A percentile compares a stretch with the other conserved stretches of the same genome.
Evolutionary conservation across 2,888 invertebrate species (phyloP).

Genomic region (Lepetodrilus schrolli): DNA sequence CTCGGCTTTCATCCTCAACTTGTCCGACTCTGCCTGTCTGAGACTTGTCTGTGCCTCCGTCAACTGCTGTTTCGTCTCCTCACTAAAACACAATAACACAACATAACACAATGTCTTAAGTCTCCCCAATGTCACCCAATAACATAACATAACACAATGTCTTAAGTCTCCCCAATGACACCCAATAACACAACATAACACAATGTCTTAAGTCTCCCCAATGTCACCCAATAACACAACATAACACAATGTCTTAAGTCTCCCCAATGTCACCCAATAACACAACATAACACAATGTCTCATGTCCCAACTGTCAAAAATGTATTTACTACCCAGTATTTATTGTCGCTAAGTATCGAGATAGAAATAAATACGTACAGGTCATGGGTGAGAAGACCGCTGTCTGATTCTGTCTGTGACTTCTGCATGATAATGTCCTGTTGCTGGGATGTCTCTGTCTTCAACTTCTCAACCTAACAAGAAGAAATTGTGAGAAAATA

Average conservation of each 20-base stretch:
- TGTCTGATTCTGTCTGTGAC: constrained; percentile 52
- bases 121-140: too few species aligned
- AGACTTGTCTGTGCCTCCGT: constrained; percentile 43
- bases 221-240: too few species aligned
- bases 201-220: too few species aligned
- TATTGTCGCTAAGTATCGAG: too few species aligned
- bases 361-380: constrained; percentile 57
- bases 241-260: too few species aligned
- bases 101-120: too few species aligned
- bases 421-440: constrained; percentile 53
- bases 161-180: too few species aligned
- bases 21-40: constrained; percentile 49
- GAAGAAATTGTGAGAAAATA: too few species aligned
- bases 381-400: constrained; percentile 47
- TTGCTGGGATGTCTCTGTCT: constrained; percentile 47
- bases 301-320: not conserved
- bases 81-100: too few species aligned
- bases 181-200: too few species aligned
- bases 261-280: too few species aligned
- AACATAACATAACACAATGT: too few species aligned
- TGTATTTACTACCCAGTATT: not conserved
- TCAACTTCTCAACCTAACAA: constrained; percentile 53
- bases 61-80: constrained; percentile 49
- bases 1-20: constrained; percentile 52
- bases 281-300: not conserved